Evolutionary conservation across 37 sponge, comb jelly and placozoan genomes (phyloP).

Genomic region (Spongilla lacustris): DNA sequence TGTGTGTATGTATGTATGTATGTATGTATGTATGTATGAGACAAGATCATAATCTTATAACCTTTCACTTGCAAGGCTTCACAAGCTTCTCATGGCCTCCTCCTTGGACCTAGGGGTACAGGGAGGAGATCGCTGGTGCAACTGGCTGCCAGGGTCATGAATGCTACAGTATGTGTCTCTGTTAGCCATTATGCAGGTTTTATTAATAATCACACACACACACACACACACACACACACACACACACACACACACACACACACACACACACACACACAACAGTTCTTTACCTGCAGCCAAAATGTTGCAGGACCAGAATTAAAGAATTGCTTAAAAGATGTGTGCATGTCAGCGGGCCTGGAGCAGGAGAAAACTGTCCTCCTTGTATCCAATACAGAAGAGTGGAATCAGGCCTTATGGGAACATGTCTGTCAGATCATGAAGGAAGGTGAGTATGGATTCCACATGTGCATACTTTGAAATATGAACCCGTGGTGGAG

Average conservation of each 20-base stretch:
- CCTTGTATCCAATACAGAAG: slow-evolving; percentile 19
- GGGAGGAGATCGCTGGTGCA: slow-evolving; percentile 60
- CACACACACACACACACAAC: slow-evolving; percentile 15
- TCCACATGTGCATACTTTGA: neutral
- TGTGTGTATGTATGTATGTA: neutral
- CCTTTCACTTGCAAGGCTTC: too few relatives aligned
- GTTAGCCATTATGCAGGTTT: neutral
- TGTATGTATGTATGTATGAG: neutral
- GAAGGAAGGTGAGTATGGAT: slow-evolving; percentile 59
- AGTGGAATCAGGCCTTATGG: slow-evolving; percentile 31
- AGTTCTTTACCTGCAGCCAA: slow-evolving; percentile 9
- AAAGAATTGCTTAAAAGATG: slow-evolving; percentile 25
- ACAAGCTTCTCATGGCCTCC: slow-evolving; percentile 53
- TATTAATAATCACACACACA: slow-evolving; percentile 40
- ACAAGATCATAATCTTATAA: neutral
- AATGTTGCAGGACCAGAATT: neutral
- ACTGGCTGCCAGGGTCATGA: slow-evolving; percentile 57
- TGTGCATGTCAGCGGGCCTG: slow-evolving; percentile 56
- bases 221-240: slow-evolving; percentile 51
- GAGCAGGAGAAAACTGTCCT: slow-evolving; percentile 39
- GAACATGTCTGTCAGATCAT: slow-evolving; percentile 50
- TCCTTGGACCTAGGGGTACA: slow-evolving; percentile 52
- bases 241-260: slow-evolving; percentile 31
- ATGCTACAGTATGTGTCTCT: slow-evolving; percentile 44
- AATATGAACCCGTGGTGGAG: neutral